These are phyloP conservation scores for Leptodirus hochenwartii DNA, from an alignment of 2,888 invertebrate species.

Conservation along the genomic window DNA sequence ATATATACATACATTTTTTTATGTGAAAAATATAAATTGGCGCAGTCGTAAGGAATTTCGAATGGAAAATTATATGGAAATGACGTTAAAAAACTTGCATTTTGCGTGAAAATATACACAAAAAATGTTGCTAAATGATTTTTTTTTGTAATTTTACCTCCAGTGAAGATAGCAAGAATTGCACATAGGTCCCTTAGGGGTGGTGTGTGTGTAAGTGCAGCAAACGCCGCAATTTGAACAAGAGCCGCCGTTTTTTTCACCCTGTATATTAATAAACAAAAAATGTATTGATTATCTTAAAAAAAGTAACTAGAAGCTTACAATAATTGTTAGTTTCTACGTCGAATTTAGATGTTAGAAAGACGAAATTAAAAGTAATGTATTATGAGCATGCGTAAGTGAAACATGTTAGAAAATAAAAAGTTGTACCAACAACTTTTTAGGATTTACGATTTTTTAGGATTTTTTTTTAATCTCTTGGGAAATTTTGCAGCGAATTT, in stretches of 20 bases:
- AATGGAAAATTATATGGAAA: not conserved
- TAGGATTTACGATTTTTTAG: no score
- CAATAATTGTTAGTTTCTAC: no score
- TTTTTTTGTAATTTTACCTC: conserved; percentile 35
- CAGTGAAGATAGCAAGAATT: conserved; percentile 72
- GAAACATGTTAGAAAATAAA: no score
- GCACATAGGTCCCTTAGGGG: conserved; percentile 63
- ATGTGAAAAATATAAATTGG: not conserved
- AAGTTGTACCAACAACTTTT: no score
- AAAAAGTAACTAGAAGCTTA: no score
- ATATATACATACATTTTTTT: not conserved
- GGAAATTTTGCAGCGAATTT: no score
- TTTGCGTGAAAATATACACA: not conserved
- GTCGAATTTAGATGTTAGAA: no score
- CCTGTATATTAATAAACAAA: no score
- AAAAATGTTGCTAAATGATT: conserved; percentile 5
- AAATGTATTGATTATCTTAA: no score
- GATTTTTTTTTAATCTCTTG: no score
- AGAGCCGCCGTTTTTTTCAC: conserved; percentile 27
- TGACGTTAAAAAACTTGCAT: not conserved
- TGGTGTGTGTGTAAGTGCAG: conserved; percentile 54
- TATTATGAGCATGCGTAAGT: no score
- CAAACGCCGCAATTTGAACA: conserved; percentile 49
- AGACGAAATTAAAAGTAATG: no score
- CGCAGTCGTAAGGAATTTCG: not conserved